Conservation (phyloP, 2,797 vertebrate genomes). For the Sphenodon punctatus region DNA sequence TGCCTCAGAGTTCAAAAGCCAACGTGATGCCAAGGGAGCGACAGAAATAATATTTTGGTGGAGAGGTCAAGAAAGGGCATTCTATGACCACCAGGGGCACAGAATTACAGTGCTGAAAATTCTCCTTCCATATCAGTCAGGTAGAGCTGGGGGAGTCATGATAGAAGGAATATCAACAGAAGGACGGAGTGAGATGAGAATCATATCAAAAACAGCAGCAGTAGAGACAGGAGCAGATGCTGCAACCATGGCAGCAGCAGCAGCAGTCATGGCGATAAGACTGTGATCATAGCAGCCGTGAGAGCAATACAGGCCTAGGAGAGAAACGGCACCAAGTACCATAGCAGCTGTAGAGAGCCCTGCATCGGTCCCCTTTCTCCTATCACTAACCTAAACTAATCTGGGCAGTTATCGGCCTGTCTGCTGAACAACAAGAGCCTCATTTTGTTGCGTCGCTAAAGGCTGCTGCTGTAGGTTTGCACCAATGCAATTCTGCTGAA, state of each 20-base stretch:
- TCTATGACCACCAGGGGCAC: neutral
- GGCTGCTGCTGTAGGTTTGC: slow-evolving; percentile 28
- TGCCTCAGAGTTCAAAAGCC: neutral
- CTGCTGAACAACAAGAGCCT: slow-evolving; percentile 16
- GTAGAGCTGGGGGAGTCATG: neutral
- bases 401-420: slow-evolving; percentile 19
- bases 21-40: slow-evolving; percentile 12
- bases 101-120: neutral
- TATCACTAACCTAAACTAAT: slow-evolving; percentile 18
- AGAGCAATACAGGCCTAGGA: neutral
- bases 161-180: neutral
- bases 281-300: slow-evolving; percentile 20
- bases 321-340: slow-evolving; percentile 1
- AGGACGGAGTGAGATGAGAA: neutral
- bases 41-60: neutral
- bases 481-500: neutral
- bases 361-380: neutral
- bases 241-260: slow-evolving; percentile 39
- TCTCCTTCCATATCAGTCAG: neutral
- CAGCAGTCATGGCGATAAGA: slow-evolving; percentile 17
- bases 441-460: slow-evolving; percentile 36
- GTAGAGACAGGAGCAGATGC: neutral
- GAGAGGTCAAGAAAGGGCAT: neutral
- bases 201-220: neutral
- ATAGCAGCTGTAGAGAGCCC: slow-evolving; percentile 33